Evolutionary conservation across 2,797 vertebrate species (phyloP).

Genomic region (Garrulus glandarius): DNA sequence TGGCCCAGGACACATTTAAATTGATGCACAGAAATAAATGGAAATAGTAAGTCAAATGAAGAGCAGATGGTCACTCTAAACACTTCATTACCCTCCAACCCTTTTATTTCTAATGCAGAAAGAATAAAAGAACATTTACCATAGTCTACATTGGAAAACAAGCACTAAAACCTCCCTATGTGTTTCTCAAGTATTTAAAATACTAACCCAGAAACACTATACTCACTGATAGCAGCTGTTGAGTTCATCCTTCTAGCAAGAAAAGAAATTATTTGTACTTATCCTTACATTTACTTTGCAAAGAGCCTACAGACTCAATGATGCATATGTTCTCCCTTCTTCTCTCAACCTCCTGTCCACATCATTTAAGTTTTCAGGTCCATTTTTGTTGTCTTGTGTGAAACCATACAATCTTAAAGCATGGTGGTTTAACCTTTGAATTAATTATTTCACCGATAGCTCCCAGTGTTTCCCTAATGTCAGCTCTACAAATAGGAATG

Average conservation of each 20-base stretch:
- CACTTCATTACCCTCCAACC: constrained; percentile 10
- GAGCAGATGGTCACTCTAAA: constrained; percentile 47
- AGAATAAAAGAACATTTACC: background rate
- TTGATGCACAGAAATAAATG: background rate
- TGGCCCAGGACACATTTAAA: constrained; percentile 14
- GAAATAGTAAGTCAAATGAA: constrained; percentile 35
- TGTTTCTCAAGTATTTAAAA: background rate
- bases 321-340: accelerated
- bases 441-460: accelerated
- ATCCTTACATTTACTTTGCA: background rate
- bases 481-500: background rate
- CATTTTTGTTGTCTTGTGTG: background rate
- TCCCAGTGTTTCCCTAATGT: background rate
- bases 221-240: background rate
- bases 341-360: background rate
- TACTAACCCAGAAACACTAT: background rate
- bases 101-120: background rate
- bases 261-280: background rate
- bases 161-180: background rate
- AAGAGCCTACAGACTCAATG: background rate
- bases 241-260: background rate
- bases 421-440: background rate
- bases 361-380: background rate
- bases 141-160: background rate
- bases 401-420: background rate